Conservation (phyloP, 2,797 vertebrate genomes). For the Sebastiscus albofasciatus region DNA sequence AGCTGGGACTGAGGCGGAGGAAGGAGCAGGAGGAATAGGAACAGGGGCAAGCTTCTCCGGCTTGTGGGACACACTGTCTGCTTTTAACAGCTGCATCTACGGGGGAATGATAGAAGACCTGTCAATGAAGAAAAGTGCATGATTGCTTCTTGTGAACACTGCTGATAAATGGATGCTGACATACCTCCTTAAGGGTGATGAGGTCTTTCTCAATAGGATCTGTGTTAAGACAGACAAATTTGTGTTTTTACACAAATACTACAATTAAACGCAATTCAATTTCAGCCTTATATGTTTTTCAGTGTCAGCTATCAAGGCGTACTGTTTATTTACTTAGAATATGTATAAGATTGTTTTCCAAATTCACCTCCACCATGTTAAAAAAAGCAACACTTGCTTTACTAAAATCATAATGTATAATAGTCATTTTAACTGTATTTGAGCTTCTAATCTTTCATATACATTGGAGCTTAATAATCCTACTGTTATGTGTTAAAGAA, state of each 20-base stretch:
- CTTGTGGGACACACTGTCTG: conserved; percentile 53
- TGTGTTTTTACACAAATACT: not conserved
- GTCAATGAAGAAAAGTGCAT: not conserved
- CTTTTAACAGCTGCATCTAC: conserved; percentile 72
- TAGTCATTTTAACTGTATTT: not conserved
- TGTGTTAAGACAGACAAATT: conserved; percentile 36
- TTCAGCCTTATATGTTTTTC: not conserved
- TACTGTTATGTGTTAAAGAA: not conserved
- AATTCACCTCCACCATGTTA: not conserved
- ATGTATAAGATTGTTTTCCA: rapidly evolving
- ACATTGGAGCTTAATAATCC: not conserved
- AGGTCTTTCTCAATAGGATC: conserved; percentile 71
- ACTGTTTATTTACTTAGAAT: not conserved
- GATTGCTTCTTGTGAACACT: not conserved
- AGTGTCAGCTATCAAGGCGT: not conserved
- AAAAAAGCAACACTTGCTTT: not conserved
- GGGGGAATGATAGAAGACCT: not conserved
- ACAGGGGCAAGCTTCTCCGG: conserved; percentile 42
- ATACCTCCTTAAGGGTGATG: conserved; percentile 73
- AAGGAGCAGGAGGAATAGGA: conserved; percentile 29
- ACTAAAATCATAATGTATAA: not conserved
- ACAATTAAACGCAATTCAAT: not conserved
- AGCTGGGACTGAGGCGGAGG: conserved; percentile 34
- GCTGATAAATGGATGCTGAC: not conserved
- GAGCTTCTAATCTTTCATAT: not conserved